Conservation (phyloP, 2,113 vertebrate genomes). For the Diglossa brunneiventris region DNA sequence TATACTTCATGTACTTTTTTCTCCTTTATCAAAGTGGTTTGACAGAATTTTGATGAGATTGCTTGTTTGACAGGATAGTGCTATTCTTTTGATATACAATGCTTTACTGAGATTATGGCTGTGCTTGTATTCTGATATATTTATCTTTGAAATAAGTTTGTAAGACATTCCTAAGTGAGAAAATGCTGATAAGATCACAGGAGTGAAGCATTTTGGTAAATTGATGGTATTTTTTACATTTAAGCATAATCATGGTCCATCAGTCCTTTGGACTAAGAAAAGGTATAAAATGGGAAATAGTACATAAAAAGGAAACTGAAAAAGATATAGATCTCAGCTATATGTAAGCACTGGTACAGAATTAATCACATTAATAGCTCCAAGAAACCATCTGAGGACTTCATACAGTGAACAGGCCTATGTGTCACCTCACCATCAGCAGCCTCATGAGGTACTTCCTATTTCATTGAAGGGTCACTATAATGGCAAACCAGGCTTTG, state of each 20-base stretch:
- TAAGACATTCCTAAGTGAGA: not conserved
- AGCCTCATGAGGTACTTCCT: not conserved
- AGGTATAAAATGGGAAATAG: not conserved
- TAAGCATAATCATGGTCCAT: not conserved
- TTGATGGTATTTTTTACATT: not conserved
- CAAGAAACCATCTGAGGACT: not conserved
- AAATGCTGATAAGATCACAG: not conserved
- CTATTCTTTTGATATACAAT: not conserved
- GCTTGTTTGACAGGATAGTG: not conserved
- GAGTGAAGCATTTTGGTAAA: not conserved
- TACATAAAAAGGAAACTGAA: not conserved
- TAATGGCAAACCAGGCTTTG: not conserved
- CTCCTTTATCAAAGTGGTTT: constrained; percentile 7
- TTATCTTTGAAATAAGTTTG: constrained; percentile 27
- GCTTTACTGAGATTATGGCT: constrained; percentile 10
- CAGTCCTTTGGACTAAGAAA: not conserved
- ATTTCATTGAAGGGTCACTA: not conserved
- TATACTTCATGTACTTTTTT: not conserved
- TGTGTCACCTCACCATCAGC: not conserved
- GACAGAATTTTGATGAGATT: constrained; percentile 49
- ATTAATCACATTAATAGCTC: not conserved
- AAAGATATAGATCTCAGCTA: not conserved
- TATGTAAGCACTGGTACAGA: not conserved
- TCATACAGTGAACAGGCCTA: not conserved
- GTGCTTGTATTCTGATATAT: not conserved